Conservation (phyloP, 2,888 invertebrate species). For the Oscheius sp. region DNA sequence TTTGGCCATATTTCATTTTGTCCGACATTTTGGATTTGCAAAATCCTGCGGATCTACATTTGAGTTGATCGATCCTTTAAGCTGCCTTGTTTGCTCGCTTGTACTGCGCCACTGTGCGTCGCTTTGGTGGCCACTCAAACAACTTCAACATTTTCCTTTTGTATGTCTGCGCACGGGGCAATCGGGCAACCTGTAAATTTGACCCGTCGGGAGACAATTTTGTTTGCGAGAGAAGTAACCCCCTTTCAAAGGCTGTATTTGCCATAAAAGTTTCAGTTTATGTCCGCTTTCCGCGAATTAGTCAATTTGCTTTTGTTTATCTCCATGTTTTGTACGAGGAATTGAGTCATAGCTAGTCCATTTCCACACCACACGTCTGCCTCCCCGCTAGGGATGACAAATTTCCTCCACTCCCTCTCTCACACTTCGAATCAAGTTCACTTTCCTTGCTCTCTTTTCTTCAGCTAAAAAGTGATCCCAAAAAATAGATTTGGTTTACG, state of each 20-base stretch:
- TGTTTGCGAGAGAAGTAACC: neutral
- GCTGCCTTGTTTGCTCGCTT: conserved; percentile 25
- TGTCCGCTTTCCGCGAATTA: no score
- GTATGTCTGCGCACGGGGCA: conserved; percentile 19
- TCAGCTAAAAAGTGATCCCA: neutral
- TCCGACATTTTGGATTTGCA: neutral
- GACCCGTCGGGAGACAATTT: no score
- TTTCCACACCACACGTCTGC: neutral
- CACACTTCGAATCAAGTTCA: neutral
- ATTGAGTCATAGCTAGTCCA: neutral
- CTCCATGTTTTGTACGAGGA: neutral
- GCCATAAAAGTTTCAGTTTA: no score
- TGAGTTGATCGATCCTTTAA: conserved; percentile 22
- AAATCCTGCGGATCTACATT: conserved; percentile 9
- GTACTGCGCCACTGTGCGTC: conserved; percentile 27
- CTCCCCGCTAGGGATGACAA: neutral
- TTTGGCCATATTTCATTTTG: neutral
- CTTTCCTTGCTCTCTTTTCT: neutral
- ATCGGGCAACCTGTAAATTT: no score
- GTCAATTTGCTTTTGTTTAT: neutral
- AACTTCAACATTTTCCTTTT: conserved; percentile 22
- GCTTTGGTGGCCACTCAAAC: conserved; percentile 28
- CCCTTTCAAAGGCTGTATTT: no score
- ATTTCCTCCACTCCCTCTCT: neutral
- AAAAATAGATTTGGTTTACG: neutral